Base-by-base conservation (phyloP, 2,888 invertebrate species). In the Acanthopleura granulata region DNA sequence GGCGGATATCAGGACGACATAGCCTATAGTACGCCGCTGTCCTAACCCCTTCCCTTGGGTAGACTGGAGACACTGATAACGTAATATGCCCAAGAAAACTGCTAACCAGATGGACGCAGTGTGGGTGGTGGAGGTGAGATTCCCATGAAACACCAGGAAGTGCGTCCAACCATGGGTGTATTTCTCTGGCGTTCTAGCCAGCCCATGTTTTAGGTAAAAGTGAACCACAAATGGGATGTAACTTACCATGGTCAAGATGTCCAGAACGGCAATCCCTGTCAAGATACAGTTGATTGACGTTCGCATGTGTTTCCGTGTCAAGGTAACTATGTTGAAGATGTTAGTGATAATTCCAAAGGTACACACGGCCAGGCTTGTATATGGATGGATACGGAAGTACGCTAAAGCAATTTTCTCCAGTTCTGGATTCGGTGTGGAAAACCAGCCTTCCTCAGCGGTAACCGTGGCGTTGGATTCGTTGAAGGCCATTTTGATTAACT, bases 71-170 rank as follows among this genome's bases (percentile, higher is more conserved):
- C 80, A 71, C 14, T 27, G 40, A 88, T 96, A 97, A 15, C 98
- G 93, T 96, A 98, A 97, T 4, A 97, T 94, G 0, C 97, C 97
- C 81, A 98, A 91, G 0, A 96, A 95, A 0, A 98, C 95, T 0
- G 97, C 98, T 81, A 98, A 91, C 94, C 96, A 97, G 81, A 97
- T 97, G 0, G 97, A 96, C 79, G 97, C 95, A 0, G 97, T 97
- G 90, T 96, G 96, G 78, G 95, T 93, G 69, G 95, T 93, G 91
- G 97, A 96, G 49, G 95, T 94, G 89, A 97, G 95, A 87, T 96
- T 94, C 40, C 96, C 95, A 90, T 97, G 97, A 84, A 97, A 95
- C 49, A 90, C 89, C 71, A 91, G 84, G 80, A 91, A 92, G 25
- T 83, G 76, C 3, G 86, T 88, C 85, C 91, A 91, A 1, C 78